phyloP scores from a whole-genome alignment of 1,140 invertebrate genomes.

The Drosophila athabasca region DNA sequence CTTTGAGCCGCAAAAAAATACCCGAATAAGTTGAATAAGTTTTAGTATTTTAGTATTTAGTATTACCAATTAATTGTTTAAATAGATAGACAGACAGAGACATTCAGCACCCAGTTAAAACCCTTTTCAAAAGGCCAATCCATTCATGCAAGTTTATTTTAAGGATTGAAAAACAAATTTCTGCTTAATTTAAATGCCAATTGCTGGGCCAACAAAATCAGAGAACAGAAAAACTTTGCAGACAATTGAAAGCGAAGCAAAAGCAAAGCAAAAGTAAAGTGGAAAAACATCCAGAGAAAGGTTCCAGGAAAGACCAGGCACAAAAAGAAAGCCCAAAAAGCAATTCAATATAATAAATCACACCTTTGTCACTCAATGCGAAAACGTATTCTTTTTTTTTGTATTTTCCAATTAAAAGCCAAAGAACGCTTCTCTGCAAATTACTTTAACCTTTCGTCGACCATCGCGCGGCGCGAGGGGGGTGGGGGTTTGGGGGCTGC shows the following conservation, averaged over 20 bases:
- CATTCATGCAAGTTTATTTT: neutral
- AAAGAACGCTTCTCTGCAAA: constrained; percentile 51
- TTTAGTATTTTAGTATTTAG: too few relatives aligned
- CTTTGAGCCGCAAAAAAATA: too few relatives aligned
- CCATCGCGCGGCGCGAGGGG: constrained; percentile 7
- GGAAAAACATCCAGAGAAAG: neutral
- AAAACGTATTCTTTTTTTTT: constrained; percentile 27
- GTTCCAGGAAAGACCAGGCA: constrained; percentile 2
- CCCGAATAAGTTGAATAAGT: too few relatives aligned
- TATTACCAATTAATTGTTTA: too few relatives aligned
- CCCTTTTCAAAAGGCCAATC: too few relatives aligned
- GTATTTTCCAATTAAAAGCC: constrained; percentile 65
- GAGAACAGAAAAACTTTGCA: constrained; percentile 38
- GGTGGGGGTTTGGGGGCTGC: neutral
- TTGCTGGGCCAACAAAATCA: constrained; percentile 2
- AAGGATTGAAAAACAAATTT: constrained; percentile 42
- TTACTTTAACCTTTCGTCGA: constrained; percentile 67
- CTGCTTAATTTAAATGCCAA: constrained; percentile 50
- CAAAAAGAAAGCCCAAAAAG: constrained; percentile 35
- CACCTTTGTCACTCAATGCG: constrained; percentile 76
- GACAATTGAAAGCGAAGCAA: constrained; percentile 53
- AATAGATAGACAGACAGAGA: too few relatives aligned
- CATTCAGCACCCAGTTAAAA: neutral
- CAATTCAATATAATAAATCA: constrained; percentile 74
- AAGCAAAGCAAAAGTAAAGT: constrained; percentile 34